Percentiles rank a stretch among this genome's conserved stretches.
Evolutionary conservation across 2,113 vertebrate species (phyloP).

Genomic region (Gopherus evgoodei): DNA sequence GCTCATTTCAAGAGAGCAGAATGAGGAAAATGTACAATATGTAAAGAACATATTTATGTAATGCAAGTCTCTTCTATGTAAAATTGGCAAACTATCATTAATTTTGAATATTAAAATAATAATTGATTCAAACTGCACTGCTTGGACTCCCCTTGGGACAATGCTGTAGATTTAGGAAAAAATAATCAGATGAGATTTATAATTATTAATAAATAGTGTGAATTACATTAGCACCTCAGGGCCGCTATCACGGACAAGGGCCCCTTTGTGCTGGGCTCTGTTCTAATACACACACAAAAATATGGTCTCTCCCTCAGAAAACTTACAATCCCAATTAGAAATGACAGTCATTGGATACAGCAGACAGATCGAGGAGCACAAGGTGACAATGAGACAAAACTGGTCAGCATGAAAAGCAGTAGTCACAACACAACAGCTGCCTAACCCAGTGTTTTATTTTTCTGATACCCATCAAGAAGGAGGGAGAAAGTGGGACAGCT

Average conservation of each 20-base stretch:
- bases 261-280: background rate
- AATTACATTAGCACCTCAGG: background rate
- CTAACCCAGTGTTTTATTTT: background rate
- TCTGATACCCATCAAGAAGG: background rate
- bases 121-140: background rate
- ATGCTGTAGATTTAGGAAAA: background rate
- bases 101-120: background rate
- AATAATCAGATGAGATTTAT: background rate
- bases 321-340: background rate
- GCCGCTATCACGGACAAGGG: background rate
- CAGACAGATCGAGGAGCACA: background rate
- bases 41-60: background rate
- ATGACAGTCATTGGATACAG: background rate
- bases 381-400: background rate
- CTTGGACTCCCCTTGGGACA: background rate
- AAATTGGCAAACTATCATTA: background rate
- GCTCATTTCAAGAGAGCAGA: background rate
- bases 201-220: background rate
- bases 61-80: fast-evolving
- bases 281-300: background rate
- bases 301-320: background rate
- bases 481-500: background rate
- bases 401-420: background rate
- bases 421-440: background rate
- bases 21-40: background rate